These are phyloP conservation scores for Odontomachus brunneus DNA, from an alignment of 1,140 invertebrate species.

Conservation along the genomic window DNA sequence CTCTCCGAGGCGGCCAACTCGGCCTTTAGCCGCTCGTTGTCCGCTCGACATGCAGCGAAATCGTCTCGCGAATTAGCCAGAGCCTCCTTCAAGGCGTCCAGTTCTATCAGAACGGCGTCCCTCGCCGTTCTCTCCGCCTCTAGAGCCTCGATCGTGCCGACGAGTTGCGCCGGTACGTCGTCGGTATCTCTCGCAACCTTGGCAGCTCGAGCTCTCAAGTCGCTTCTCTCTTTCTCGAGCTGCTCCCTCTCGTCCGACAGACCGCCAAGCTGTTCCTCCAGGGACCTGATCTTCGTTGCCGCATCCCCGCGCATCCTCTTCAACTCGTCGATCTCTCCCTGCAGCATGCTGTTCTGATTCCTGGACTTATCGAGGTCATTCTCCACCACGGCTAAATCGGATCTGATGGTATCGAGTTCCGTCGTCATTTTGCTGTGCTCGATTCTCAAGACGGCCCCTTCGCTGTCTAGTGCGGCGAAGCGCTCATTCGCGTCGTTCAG, in stretches of 20 bases:
- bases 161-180: constrained; percentile 26
- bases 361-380: constrained; percentile 52
- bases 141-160: constrained; percentile 44
- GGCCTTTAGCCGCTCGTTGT: constrained; percentile 54
- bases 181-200: constrained; percentile 20
- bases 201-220: neutral
- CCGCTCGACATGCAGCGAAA: constrained; percentile 51
- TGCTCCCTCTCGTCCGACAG: constrained; percentile 53
- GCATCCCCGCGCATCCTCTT: constrained; percentile 47
- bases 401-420: constrained; percentile 41
- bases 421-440: constrained; percentile 16
- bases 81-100: constrained; percentile 51
- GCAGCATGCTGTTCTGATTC: constrained; percentile 20
- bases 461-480: neutral
- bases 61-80: constrained; percentile 59
- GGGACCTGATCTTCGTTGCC: constrained; percentile 30
- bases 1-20: constrained; percentile 31
- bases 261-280: constrained; percentile 48
- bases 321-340: constrained; percentile 56
- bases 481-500: constrained; percentile 21
- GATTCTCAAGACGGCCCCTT: constrained; percentile 14
- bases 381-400: constrained; percentile 21
- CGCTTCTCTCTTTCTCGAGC: constrained; percentile 27
- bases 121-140: constrained; percentile 24
- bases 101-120: constrained; percentile 38